Evolutionary conservation across 2,888 invertebrate species (phyloP), one percentile per base, ranked within the genome.

Genomic region (Platerodrilus igneus): DNA sequence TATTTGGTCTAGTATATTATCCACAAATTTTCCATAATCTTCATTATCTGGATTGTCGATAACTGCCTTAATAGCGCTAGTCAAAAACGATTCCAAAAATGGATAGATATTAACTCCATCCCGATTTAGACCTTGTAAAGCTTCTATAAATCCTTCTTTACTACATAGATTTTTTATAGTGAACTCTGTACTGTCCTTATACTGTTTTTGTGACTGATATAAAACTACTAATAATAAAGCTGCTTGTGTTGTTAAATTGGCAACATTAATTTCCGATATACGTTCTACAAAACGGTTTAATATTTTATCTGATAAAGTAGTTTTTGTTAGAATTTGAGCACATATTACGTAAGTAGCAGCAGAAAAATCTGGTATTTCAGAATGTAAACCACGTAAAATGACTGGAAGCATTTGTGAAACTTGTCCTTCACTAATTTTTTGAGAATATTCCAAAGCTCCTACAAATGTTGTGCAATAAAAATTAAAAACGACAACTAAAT

Each of bases 391-490:
- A 51, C 75, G 76, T 0, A 83, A 57, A n/a, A 93, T 57, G 0
- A 81, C 75, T 0, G 86, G 83, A 15, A 92, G 58, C 15, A 92
- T 68, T 9, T 78, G 75, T 28, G 77, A 74, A 2, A 93, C 64
- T 36, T 87, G 78, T 44, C 76, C 63, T 60, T 86, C 83, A 14
- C 48, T 53, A 11, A 67, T 31, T 19, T 65, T 61, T 23, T 71
- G 59, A 0, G 72, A 67, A 20, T 73, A 69, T 41, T 84, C 78
- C 7, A 88, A 71, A 18, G 79, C 77, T 3, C 87, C 88, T 19
- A 86, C 74, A 0, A 85, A 70, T 0, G 83, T 77, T 8, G 84
- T 80, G 32, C 86, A 83, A 60, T 85, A 90, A 66, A 93, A 93
- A 5, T 84, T 84, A 58, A 85, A 82, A 2, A 87, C 73, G 0